phyloP scores from a whole-genome alignment of 2,888 invertebrate species.

The Tridacna gigas region DNA sequence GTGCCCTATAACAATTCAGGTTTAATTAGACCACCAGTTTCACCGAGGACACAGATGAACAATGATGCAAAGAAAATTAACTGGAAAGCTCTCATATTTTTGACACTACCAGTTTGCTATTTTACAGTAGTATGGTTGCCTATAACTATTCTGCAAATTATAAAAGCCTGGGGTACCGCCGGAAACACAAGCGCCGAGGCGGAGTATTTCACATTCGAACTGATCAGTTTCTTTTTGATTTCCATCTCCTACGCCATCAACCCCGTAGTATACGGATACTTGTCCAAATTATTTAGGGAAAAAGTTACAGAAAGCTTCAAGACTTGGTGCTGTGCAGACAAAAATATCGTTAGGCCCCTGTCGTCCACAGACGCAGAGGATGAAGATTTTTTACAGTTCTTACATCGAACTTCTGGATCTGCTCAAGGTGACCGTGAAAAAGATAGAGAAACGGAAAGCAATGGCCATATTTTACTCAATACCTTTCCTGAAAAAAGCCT shows the following conservation, averaged over 20 bases:
- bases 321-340: neutral
- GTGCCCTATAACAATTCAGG: too few relatives aligned
- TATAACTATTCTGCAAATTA: neutral
- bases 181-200: too few relatives aligned
- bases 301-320: neutral
- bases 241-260: constrained; percentile 3
- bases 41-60: neutral
- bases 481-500: neutral
- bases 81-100: neutral
- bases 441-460: neutral
- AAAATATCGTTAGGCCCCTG: neutral
- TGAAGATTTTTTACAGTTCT: constrained; percentile 20
- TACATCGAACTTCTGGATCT: constrained; percentile 13
- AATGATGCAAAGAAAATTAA: neutral
- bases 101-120: constrained; percentile 11
- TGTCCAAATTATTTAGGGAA: constrained; percentile 10
- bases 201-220: neutral
- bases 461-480: neutral
- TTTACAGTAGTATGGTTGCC: constrained; percentile 16
- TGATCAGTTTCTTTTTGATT: neutral
- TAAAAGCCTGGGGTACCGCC: neutral
- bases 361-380: neutral
- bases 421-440: neutral
- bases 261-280: constrained; percentile 1
- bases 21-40: neutral